Evolutionary conservation across 2,797 vertebrate species (phyloP).

Genomic region (Pseudocheirus occidentalis): DNA sequence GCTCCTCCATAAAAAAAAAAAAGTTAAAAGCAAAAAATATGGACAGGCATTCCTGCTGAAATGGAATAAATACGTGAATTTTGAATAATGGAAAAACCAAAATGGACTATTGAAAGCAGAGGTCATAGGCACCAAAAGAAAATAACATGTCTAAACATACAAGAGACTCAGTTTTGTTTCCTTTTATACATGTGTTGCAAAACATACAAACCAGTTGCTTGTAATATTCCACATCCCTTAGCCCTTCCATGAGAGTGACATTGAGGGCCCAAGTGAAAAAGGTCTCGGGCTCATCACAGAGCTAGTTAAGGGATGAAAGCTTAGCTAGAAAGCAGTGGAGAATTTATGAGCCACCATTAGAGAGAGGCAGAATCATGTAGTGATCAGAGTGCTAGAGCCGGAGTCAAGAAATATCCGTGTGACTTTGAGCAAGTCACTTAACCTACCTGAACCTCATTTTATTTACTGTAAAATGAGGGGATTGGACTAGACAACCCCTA

Average conservation of each 20-base stretch:
- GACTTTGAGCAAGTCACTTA: background rate
- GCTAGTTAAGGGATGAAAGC: background rate
- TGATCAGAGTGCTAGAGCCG: fast-evolving
- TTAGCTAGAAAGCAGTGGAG: background rate
- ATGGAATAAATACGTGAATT: background rate
- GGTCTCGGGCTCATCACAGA: background rate
- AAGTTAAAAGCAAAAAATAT: too few relatives aligned
- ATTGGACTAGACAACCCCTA: background rate
- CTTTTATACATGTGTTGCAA: background rate
- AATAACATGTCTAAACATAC: background rate
- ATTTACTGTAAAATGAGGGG: background rate
- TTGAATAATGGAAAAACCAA: background rate
- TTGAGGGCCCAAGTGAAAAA: background rate
- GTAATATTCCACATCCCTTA: background rate
- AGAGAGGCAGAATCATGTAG: background rate
- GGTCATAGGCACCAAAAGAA: background rate
- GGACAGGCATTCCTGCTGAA: background rate
- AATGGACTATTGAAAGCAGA: background rate
- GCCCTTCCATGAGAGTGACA: background rate
- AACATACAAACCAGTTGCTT: background rate
- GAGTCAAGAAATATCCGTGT: background rate
- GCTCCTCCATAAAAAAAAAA: too few relatives aligned
- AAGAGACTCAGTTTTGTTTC: background rate
- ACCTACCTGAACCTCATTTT: background rate
- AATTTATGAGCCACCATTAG: background rate